phyloP scores from a whole-genome alignment of 2,797 vertebrate species.

The Centropyge bicolor region DNA sequence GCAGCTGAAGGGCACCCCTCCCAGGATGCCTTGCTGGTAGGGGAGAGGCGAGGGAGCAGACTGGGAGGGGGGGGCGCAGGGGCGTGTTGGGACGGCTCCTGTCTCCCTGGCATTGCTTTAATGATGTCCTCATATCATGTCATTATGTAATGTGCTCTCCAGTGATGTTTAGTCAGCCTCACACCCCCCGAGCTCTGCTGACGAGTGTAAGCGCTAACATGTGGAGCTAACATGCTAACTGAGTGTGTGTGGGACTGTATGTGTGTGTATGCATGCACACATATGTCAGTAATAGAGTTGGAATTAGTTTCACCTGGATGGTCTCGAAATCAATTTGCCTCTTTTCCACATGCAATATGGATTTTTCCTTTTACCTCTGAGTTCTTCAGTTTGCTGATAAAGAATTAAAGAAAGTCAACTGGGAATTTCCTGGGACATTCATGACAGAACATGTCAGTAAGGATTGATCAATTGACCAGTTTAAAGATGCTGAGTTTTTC shows the following conservation, averaged over 20 bases:
- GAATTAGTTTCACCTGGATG: conserved; percentile 7
- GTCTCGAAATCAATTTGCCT: conserved; percentile 36
- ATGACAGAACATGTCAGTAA: background rate
- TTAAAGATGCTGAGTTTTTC: background rate
- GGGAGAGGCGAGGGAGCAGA: conserved; percentile 34
- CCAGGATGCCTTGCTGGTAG: conserved; percentile 57
- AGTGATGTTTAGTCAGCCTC: conserved; percentile 66
- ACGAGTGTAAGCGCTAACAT: conserved; percentile 12
- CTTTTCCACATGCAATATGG: conserved; percentile 14
- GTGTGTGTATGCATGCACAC: conserved; percentile 1
- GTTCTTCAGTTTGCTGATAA: conserved; percentile 10
- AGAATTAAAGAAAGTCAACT: background rate
- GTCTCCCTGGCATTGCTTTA: conserved; percentile 63
- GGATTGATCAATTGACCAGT: background rate
- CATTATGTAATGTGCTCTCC: conserved; percentile 73
- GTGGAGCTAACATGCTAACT: conserved; percentile 10
- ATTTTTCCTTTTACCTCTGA: conserved; percentile 16
- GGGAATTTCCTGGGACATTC: background rate
- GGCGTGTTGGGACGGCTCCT: conserved; percentile 23
- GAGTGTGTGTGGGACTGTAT: background rate
- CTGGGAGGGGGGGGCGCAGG: conserved; percentile 20
- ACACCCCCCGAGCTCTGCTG: conserved; percentile 26
- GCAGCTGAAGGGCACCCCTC: conserved; percentile 72
- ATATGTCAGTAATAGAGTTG: background rate
- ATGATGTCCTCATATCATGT: conserved; percentile 71